These are phyloP conservation scores for Echinometra lucunter DNA, from an alignment of 53 echinoderm and acorn worm genomes.

Conservation along the genomic window DNA sequence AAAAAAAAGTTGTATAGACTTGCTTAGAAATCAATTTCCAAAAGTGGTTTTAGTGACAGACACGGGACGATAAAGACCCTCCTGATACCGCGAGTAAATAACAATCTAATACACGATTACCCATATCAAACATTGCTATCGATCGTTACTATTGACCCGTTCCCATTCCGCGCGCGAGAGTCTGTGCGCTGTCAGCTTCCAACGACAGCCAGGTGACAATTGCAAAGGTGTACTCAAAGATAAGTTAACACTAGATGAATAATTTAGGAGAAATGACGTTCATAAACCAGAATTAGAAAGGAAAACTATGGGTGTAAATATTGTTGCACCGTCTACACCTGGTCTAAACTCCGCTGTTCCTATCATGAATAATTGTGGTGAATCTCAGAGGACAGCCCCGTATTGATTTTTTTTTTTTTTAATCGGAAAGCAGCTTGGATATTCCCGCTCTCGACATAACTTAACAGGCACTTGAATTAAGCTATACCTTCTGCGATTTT, in stretches of 20 bases:
- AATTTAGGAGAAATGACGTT: not conserved
- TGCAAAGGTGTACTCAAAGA: not conserved
- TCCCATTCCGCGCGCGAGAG: conserved; percentile 17
- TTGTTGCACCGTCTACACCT: not conserved
- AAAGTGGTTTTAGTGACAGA: conserved; percentile 59
- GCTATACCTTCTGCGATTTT: too few relatives aligned
- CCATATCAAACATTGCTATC: conserved; percentile 57
- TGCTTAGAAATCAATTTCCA: conserved; percentile 55
- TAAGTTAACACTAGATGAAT: not conserved
- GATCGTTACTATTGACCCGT: conserved; percentile 40
- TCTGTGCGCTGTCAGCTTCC: not conserved
- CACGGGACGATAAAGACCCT: conserved; percentile 44
- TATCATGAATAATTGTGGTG: not conserved
- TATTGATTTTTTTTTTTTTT: too few relatives aligned
- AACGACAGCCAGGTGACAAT: not conserved
- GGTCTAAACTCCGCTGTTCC: not conserved
- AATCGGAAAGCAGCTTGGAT: too few relatives aligned
- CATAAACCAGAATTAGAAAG: too few relatives aligned
- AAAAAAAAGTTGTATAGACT: not conserved
- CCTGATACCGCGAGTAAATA: conserved; percentile 44
- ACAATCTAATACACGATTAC: conserved; percentile 58
- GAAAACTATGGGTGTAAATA: not conserved
- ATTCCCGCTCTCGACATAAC: too few relatives aligned
- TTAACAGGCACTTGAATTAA: too few relatives aligned
- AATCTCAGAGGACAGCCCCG: too few relatives aligned